Evolutionary conservation across 1,140 invertebrate genomes (phyloP), one percentile per base, ranked within the genome.

Genomic region (Aphis gossypii): DNA sequence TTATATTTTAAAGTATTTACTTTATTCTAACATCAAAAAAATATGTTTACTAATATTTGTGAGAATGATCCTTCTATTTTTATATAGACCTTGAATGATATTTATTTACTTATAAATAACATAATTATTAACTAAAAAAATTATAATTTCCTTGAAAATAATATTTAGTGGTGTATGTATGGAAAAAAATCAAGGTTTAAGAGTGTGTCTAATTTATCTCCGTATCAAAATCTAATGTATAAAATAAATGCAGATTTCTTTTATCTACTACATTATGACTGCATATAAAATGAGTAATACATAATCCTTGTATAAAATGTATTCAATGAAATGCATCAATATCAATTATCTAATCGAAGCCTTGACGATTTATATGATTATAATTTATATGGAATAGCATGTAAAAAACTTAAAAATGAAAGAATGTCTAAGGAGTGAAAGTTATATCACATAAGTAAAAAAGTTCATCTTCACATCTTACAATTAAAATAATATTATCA

Each of bases 171-270:
- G 23, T 51, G 11, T 21, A 54, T 41, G 30, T 30, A 51, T 35
- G 20, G 20, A 89, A 89, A 89, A 89, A 60, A 90, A 60, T 60
- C 88, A 90, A 90, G 88, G 88, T 90, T 90, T 41, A 41, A 60
- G 7, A 25, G 51, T 35, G 88, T 44, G 54, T 60, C 88, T 90
- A 60, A 90, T 90, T 90, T 51, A 60, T 41, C 5, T 44, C 88
- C 54, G 25, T 90, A 44, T 90, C 25, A n/a, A 90, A 41, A 25
- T 25, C 35, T 6, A 60, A 41, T 56, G 18, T 14, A 46, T 44
- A 41, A 90, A 90, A 89, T 89, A 51, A 51, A 23, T 60, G 41
- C 18, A 60, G 35, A 90, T 35, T 56, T 90, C 35, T 56, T 46
- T 88, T n/a, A 56, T 60, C 30, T 38, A 38, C 38, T 35, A 54